A percentile compares a stretch with the other conserved stretches of the same genome.
phyloP scores from a whole-genome alignment of 2,113 vertebrate species.

The Rhipidura dahli region DNA sequence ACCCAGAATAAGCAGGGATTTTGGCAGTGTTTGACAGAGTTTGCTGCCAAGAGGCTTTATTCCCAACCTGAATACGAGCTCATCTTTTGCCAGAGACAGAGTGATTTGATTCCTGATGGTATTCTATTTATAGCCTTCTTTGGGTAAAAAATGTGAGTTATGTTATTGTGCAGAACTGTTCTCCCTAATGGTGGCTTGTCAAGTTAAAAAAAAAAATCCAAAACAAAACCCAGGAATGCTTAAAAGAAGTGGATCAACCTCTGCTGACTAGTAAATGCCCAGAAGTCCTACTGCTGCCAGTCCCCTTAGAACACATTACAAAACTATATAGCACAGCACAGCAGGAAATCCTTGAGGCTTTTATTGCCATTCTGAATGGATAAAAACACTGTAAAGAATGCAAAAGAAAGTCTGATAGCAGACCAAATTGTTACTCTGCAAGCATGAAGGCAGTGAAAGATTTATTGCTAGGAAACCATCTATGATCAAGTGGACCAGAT shows the following conservation, averaged over 20 bases:
- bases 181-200: not conserved
- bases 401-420: not conserved
- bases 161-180: not conserved
- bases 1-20: not conserved
- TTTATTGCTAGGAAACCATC: not conserved
- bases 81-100: constrained; percentile 51
- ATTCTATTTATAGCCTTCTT: constrained; percentile 70
- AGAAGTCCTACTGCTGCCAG: not conserved
- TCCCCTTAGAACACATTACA: not conserved
- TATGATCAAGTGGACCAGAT: not conserved
- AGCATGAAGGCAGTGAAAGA: not conserved
- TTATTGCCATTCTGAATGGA: not conserved
- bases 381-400: not conserved
- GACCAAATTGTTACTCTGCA: not conserved
- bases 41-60: constrained; percentile 65
- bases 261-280: not conserved
- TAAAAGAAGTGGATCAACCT: not conserved
- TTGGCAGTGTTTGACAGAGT: constrained; percentile 33
- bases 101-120: constrained; percentile 50
- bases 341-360: not conserved
- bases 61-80: constrained; percentile 53
- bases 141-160: constrained; percentile 62
- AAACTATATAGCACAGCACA: not conserved
- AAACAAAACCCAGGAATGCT: not conserved
- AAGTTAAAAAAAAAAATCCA: not conserved